Evolutionary conservation across 2,113 vertebrate genomes (phyloP), one percentile per base, ranked within the genome.

Genomic region (Empidonax alnorum): DNA sequence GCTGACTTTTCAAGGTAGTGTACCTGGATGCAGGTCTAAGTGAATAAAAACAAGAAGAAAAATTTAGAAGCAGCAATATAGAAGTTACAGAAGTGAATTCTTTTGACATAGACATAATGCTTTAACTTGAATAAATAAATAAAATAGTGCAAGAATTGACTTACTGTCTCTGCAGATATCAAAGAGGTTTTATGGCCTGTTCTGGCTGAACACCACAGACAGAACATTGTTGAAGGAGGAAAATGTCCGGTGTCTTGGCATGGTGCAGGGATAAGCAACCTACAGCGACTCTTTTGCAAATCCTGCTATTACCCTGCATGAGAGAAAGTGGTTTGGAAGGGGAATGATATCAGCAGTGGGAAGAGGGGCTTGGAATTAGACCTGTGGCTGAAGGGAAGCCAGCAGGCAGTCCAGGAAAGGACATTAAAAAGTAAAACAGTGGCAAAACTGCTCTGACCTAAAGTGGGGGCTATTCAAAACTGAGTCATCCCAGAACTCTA

Each of bases 141-240:
- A 47, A 92, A 90, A 81, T 62, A 91, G 83, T 42, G 50, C 61
- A 84, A 94, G 85, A 93, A 90, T 53, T 1, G 3, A 6, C 33
- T 91, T 52, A 69, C 46, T 94, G 92, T 92, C 74, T 90, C 56
- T 90, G 50, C 12, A n/a, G 61, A 90, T 84, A 92, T 78, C 88
- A 96, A 86, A 96, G 92, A 65, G 80, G 89, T 90, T 92, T 84
- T 90, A 84, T 92, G 52, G 53, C 18, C 67, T 81, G 52, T 65
- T 88, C 61, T 93, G 68, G 68, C 65, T 63, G 41, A 0, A 1
- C 9, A 62, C 49, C 92, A 95, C 90, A 97, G 81, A 90, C 84
- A 46, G 89, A 42, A 87, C 87, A 87, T 83, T 96, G 93, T 96
- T 90, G 53, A 55, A 76, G 85, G 81, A 73, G 1, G 33, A 95